Base-by-base conservation (phyloP, 30 jellyfish, hydroid and myxozoan species). In the Nemopilema nomurai region DNA sequence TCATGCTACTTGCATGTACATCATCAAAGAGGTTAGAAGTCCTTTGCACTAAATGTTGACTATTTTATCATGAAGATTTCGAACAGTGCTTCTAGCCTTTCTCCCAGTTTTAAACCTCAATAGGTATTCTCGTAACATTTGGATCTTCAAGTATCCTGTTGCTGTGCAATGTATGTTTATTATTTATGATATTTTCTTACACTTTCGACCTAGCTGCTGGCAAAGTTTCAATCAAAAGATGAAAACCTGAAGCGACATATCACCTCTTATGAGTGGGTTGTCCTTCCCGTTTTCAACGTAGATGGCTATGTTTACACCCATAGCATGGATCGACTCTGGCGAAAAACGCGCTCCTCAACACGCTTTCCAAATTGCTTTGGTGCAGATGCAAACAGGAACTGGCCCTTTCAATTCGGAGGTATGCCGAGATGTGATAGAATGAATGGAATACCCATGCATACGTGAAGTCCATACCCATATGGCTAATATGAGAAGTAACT, bases 221-320 rank as follows among this genome's bases (percentile, higher is more conserved):
- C 64, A 8, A 27, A 16, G 64, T 71, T 41, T 41, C 57, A 41
- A 13, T 41, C 57, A 3, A 41, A 41, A 41, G 57, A 41, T 41
- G 9, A 41, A 13, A 41, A 41, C 13, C 13, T 13, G 13, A 41
- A 13, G 13, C 57, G 3, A 18, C 72, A 63, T 29, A 28, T 29
- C 65, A 71, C 3, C 6, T 64, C 17, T 6, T 87, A 53, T 49
- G 85, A 28, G 21, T 87, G 90, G 90, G 85, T 87, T 4, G 69
- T 87, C 19, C 29, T 87, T 18, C 96, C 96, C 33, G 96, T 80
- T 0, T 50, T 82, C 31, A 87, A 87, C 70, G 82, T 67, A 1
- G 96, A 87, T 71, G 96, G 96, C 4, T 87, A 87, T 64, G 90
- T 62, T 1, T 87, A 87, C 76, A 66, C 96, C 26, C 82, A 87